A percentile compares a stretch with the other conserved stretches of the same genome.
phyloP scores from a whole-genome alignment of 2,113 vertebrate genomes.

The Grammomys surdaster region DNA sequence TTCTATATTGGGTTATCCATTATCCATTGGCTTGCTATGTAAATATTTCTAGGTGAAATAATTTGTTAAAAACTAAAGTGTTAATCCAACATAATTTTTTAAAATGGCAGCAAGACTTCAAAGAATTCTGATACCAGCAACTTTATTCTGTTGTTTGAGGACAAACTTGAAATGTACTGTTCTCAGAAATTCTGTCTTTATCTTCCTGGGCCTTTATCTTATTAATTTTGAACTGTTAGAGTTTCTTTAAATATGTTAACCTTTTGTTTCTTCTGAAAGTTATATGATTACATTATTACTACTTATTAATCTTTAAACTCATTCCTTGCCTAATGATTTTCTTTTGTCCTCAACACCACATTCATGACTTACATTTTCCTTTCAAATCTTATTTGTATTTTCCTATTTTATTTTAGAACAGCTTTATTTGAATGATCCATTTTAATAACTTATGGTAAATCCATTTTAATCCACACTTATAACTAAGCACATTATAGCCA shows the following conservation, averaged over 20 bases:
- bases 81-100: neutral
- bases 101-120: neutral
- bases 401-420: neutral
- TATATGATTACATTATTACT: neutral
- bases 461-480: slow-evolving; percentile 11
- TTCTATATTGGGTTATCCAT: neutral
- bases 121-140: neutral
- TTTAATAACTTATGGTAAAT: neutral
- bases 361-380: neutral
- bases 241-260: neutral
- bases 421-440: slow-evolving; percentile 12
- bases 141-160: neutral
- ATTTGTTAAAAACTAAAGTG: neutral
- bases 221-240: neutral
- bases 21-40: neutral
- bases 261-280: neutral
- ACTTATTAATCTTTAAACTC: neutral
- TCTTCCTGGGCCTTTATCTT: neutral
- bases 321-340: neutral
- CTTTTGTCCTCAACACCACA: neutral
- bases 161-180: neutral
- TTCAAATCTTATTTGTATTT: neutral
- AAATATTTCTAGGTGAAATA: neutral
- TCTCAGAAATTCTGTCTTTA: neutral
- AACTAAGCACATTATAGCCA: neutral